Evolutionary conservation across 2,888 invertebrate species (phyloP).

Genomic region (Erynnis tages): DNA sequence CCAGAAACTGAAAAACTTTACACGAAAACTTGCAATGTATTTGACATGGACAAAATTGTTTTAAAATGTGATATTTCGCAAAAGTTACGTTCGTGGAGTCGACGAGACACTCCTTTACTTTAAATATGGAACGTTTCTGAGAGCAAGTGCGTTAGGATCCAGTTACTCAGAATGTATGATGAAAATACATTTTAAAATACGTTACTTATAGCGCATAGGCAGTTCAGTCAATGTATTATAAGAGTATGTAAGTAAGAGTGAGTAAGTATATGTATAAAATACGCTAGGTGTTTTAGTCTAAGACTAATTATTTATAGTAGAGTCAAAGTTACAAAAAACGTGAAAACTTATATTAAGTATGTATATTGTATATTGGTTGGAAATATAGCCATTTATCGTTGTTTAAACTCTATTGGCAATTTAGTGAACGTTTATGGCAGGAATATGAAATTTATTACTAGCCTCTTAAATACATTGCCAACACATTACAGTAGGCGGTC

Average conservation of each 20-base stretch:
- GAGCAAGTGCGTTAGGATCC: conserved; percentile 26
- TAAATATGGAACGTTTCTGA: conserved; percentile 33
- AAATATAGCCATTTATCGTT: background rate
- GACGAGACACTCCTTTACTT: conserved; percentile 19
- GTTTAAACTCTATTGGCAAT: conserved; percentile 5
- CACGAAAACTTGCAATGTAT: conserved; percentile 5
- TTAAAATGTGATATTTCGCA: background rate
- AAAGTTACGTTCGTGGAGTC: background rate
- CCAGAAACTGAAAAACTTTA: background rate
- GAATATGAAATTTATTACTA: conserved; percentile 7
- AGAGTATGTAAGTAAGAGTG: too few species aligned
- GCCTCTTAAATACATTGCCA: conserved; percentile 11
- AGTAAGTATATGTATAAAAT: too few species aligned
- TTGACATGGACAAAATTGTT: background rate
- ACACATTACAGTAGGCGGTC: conserved; percentile 1
- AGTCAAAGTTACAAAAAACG: too few species aligned
- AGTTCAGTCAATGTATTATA: too few species aligned
- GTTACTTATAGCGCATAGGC: too few species aligned
- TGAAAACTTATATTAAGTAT: too few species aligned
- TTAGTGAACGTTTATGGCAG: conserved; percentile 4
- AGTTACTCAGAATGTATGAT: conserved; percentile 20
- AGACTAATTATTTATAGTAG: too few species aligned
- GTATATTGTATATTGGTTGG: too few species aligned
- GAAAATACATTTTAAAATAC: too few species aligned
- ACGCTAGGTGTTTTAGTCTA: too few species aligned